Conservation (phyloP, 2,888 invertebrate species). For the Dusona sp. region DNA sequence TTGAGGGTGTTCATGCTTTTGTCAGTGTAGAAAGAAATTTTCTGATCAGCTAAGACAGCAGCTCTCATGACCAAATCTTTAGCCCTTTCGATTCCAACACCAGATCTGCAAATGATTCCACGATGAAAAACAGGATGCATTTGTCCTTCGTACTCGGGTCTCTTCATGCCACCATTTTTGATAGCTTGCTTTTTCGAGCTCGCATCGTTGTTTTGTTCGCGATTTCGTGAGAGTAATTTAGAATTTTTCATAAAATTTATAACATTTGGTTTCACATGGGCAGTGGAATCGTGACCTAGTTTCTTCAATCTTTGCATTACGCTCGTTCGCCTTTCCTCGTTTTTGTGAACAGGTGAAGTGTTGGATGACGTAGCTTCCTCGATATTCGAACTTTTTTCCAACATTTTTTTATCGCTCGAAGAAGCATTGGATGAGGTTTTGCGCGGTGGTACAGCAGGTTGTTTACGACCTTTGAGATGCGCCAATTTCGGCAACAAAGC, state of each 20-base stretch:
- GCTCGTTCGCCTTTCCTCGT: slow-evolving; percentile 74
- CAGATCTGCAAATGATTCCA: slow-evolving; percentile 86
- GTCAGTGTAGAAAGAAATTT: slow-evolving; percentile 91
- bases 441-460: slow-evolving; percentile 79
- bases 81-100: slow-evolving; percentile 85
- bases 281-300: slow-evolving; percentile 77
- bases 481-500: slow-evolving; percentile 79
- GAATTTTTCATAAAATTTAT: slow-evolving; percentile 79
- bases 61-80: slow-evolving; percentile 90
- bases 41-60: slow-evolving; percentile 88
- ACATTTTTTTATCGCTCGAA: slow-evolving; percentile 70
- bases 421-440: slow-evolving; percentile 66
- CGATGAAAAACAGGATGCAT: slow-evolving; percentile 86
- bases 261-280: slow-evolving; percentile 78
- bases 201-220: slow-evolving; percentile 69
- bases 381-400: slow-evolving; percentile 15
- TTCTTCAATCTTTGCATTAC: slow-evolving; percentile 80
- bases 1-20: slow-evolving; percentile 89
- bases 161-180: slow-evolving; percentile 82
- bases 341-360: slow-evolving; percentile 55
- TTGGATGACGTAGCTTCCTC: neutral
- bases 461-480: slow-evolving; percentile 81
- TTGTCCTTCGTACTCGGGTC: slow-evolving; percentile 85
- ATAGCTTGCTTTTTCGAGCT: slow-evolving; percentile 67
- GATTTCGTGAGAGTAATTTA: slow-evolving; percentile 77